phyloP scores from a whole-genome alignment of 2,797 vertebrate genomes.

The Mormyrus proboscirostris region DNA sequence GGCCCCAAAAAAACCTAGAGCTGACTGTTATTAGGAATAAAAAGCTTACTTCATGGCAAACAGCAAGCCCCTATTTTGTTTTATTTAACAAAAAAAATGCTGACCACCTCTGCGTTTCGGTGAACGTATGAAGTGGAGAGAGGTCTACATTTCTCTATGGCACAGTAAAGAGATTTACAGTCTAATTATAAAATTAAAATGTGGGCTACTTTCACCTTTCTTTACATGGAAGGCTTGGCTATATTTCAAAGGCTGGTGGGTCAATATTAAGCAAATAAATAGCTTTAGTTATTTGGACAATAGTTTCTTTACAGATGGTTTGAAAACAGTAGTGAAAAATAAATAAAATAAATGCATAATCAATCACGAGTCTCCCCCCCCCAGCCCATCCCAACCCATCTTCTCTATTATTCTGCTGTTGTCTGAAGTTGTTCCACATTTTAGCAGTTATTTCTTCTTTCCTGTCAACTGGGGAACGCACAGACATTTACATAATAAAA shows the following conservation, averaged over 20 bases:
- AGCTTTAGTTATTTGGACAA: background rate
- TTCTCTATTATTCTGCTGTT: background rate
- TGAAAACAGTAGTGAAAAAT: background rate
- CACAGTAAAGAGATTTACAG: background rate
- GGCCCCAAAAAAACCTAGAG: background rate
- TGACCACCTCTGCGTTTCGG: background rate
- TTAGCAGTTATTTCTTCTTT: background rate
- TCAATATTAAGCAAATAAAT: background rate
- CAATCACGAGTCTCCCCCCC: background rate
- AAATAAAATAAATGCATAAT: background rate
- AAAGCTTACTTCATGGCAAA: background rate
- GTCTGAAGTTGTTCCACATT: background rate
- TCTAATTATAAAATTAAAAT: conserved; percentile 14
- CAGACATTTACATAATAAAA: background rate
- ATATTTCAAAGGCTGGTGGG: conserved; percentile 2
- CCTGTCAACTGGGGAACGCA: background rate
- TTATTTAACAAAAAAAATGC: conserved; percentile 23
- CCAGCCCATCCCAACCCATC: background rate
- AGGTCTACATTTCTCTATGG: background rate
- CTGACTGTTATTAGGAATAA: background rate
- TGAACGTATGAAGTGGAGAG: background rate
- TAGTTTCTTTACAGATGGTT: background rate
- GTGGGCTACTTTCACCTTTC: background rate
- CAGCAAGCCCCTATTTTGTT: background rate
- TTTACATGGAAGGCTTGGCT: background rate